Conservation (phyloP, 2,113 vertebrate genomes). For the Amblyopsis rosae region DNA sequence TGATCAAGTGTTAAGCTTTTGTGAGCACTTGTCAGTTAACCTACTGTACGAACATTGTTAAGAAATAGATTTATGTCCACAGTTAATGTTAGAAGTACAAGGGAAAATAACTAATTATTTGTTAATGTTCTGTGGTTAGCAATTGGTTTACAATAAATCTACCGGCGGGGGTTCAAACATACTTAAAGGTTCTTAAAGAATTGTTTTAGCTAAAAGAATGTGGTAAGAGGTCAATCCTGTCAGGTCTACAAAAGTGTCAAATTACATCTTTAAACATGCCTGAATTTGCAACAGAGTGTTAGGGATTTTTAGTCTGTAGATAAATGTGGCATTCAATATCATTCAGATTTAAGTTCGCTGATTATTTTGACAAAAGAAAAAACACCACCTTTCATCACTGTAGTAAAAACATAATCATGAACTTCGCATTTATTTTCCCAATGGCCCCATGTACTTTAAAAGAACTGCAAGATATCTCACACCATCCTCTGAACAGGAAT, state of each 20-base stretch:
- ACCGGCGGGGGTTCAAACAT: background rate
- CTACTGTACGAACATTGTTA: too few species aligned
- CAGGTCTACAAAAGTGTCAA: background rate
- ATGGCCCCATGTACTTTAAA: background rate
- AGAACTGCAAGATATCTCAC: slow-evolving; percentile 11
- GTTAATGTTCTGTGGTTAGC: background rate
- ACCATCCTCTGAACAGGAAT: background rate
- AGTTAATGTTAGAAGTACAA: too few species aligned
- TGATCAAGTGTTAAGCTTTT: too few species aligned
- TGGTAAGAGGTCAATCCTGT: background rate
- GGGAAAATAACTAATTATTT: background rate
- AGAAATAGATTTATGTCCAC: too few species aligned
- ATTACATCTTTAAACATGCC: background rate
- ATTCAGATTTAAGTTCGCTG: background rate
- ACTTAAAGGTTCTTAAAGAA: background rate
- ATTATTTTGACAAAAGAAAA: background rate
- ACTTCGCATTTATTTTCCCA: background rate
- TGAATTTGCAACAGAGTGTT: too few species aligned
- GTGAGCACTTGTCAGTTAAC: too few species aligned
- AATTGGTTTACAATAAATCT: background rate
- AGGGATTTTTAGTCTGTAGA: background rate
- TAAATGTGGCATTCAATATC: background rate
- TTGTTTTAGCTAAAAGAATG: background rate
- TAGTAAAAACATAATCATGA: too few species aligned
- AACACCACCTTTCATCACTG: background rate